Percentiles rank a stretch among this genome's conserved stretches.
phyloP scores from a whole-genome alignment of 2,888 invertebrate species.

The Drosophila maculinotata region DNA sequence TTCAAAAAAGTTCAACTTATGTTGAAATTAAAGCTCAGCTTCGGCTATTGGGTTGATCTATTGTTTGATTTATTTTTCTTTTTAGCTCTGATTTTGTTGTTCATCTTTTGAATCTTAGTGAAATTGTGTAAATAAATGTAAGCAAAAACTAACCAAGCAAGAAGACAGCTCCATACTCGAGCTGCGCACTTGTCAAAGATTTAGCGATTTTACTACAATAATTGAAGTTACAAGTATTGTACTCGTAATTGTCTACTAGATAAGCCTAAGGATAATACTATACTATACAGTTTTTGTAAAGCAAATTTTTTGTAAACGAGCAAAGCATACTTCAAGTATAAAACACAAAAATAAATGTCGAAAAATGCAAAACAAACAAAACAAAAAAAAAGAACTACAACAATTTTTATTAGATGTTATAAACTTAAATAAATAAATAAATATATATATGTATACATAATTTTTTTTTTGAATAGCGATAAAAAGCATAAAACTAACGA shows the following conservation, averaged over 20 bases:
- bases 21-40: conserved; percentile 53
- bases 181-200: conserved; percentile 25
- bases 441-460: conserved; percentile 16
- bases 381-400: conserved; percentile 16
- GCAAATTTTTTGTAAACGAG: conserved; percentile 41
- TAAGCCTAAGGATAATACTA: conserved; percentile 44
- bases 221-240: conserved; percentile 44
- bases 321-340: conserved; percentile 46
- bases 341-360: conserved; percentile 10
- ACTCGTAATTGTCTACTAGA: conserved; percentile 48
- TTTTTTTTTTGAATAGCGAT: conserved; percentile 38
- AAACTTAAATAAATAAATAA: conserved; percentile 17
- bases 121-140: conserved; percentile 56
- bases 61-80: conserved; percentile 5
- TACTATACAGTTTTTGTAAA: conserved; percentile 44
- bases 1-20: conserved; percentile 56
- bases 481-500: conserved; percentile 58
- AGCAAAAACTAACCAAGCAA: conserved; percentile 30
- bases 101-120: conserved; percentile 30
- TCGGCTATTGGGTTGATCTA: conserved; percentile 15
- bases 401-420: conserved; percentile 54
- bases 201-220: conserved; percentile 66
- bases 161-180: background rate
- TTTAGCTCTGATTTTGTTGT: conserved; percentile 2
- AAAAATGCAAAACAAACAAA: background rate